phyloP scores from a whole-genome alignment of 2,797 vertebrate genomes.

The Bufotes viridis region DNA sequence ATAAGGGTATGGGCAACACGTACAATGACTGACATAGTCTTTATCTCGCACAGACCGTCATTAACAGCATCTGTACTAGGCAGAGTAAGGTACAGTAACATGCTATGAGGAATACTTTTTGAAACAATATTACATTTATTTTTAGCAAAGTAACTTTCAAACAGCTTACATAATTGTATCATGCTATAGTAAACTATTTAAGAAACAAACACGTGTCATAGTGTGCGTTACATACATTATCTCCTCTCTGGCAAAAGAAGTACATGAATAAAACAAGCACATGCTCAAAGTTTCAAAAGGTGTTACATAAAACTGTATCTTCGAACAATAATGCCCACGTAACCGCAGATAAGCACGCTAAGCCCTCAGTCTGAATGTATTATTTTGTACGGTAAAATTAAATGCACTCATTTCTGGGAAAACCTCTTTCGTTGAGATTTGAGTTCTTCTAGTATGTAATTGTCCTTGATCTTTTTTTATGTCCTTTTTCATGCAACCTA shows the following conservation, averaged over 20 bases:
- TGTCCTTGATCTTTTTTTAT: constrained; percentile 51
- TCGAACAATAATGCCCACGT: constrained; percentile 37
- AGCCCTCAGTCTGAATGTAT: constrained; percentile 29
- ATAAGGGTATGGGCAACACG: too few relatives aligned
- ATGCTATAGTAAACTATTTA: not conserved
- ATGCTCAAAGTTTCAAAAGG: constrained; percentile 9
- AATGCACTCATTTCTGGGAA: constrained; percentile 13
- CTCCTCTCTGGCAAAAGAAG: not conserved
- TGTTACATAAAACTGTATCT: constrained; percentile 7
- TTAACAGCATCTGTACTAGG: too few relatives aligned
- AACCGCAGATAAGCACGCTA: constrained; percentile 19
- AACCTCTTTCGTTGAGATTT: not conserved
- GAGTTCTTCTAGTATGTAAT: constrained; percentile 51
- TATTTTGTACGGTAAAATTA: constrained; percentile 45
- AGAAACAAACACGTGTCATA: not conserved
- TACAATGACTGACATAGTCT: too few relatives aligned
- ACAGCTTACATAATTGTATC: too few relatives aligned
- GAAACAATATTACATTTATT: too few relatives aligned
- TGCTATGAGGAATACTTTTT: too few relatives aligned
- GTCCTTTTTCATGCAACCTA: constrained; percentile 42
- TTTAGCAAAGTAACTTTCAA: too few relatives aligned
- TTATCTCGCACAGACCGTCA: too few relatives aligned
- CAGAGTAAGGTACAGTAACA: too few relatives aligned
- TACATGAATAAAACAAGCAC: constrained; percentile 1
- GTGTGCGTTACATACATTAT: constrained; percentile 3